phyloP scores from a whole-genome alignment of 2,888 invertebrate genomes.

The Netelia fuscicornis region DNA sequence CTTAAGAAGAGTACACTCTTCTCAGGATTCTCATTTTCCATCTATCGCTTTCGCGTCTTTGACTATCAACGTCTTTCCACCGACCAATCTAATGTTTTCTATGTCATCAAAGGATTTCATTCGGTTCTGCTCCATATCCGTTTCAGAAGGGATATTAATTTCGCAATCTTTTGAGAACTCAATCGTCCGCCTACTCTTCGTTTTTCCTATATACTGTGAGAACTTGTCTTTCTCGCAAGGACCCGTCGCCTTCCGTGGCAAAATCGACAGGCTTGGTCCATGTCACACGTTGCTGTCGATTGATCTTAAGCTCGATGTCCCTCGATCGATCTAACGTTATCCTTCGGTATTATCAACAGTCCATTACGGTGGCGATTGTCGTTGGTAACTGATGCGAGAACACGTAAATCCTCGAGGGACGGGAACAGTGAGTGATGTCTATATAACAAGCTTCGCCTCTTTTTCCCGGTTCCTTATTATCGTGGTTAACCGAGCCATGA shows the following conservation, averaged over 20 bases:
- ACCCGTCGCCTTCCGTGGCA: too few relatives aligned
- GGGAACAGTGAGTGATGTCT: background rate
- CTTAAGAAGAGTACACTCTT: background rate
- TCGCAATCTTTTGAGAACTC: too few relatives aligned
- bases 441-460: constrained; percentile 23
- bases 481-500: constrained; percentile 62
- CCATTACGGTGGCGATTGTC: constrained; percentile 6
- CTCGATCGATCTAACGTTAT: constrained; percentile 5
- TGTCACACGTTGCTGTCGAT: background rate
- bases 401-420: constrained; percentile 22
- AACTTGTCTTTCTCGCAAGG: too few relatives aligned
- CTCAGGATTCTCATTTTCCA: background rate
- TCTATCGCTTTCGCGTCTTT: too few relatives aligned
- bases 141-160: too few relatives aligned
- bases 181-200: too few relatives aligned
- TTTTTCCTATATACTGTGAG: too few relatives aligned
- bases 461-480: constrained; percentile 14
- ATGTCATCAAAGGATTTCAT: too few relatives aligned
- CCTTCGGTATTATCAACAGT: background rate
- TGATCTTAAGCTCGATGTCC: constrained; percentile 5
- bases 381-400: constrained; percentile 41
- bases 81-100: too few relatives aligned
- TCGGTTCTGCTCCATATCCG: too few relatives aligned
- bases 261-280: too few relatives aligned
- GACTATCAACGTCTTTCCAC: too few relatives aligned